These are phyloP conservation scores for Ophion costatus DNA, from an alignment of 2,888 invertebrate genomes.

Conservation along the genomic window DNA sequence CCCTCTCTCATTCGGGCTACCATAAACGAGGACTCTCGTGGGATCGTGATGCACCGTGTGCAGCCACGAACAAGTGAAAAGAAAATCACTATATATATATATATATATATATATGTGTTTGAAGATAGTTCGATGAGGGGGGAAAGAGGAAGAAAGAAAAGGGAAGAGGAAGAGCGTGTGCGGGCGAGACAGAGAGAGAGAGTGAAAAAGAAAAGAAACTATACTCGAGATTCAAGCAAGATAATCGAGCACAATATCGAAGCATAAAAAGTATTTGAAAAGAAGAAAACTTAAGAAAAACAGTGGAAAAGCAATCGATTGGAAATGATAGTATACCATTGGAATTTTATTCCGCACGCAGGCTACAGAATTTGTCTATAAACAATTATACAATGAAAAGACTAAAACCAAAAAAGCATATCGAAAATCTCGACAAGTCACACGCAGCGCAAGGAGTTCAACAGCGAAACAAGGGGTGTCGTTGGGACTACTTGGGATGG, in stretches of 20 bases:
- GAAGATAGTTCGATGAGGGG: too few relatives aligned
- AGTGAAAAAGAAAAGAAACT: background rate
- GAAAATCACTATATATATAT: too few relatives aligned
- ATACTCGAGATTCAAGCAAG: background rate
- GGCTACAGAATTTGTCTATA: conserved; percentile 39
- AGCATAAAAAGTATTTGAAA: background rate
- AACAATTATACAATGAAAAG: conserved; percentile 27
- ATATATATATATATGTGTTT: too few relatives aligned
- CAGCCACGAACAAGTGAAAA: background rate
- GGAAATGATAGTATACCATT: conserved; percentile 27
- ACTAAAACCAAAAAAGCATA: conserved; percentile 7
- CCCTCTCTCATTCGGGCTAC: conserved; percentile 73
- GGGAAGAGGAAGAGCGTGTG: background rate
- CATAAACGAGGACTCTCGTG: conserved; percentile 50
- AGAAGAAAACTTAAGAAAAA: background rate
- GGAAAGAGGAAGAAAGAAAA: conserved; percentile 21
- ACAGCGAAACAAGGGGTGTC: background rate
- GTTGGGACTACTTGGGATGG: background rate
- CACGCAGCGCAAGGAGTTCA: background rate
- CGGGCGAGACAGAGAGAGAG: background rate
- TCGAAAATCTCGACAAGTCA: conserved; percentile 2
- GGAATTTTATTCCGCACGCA: conserved; percentile 59
- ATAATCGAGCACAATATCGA: background rate
- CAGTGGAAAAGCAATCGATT: background rate
- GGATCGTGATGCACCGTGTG: conserved; percentile 31